A percentile compares a stretch with the other conserved stretches of the same genome.
Evolutionary conservation across 53 echinoderm and acorn worm genomes (phyloP).

Genomic region (Zoroaster sp.): DNA sequence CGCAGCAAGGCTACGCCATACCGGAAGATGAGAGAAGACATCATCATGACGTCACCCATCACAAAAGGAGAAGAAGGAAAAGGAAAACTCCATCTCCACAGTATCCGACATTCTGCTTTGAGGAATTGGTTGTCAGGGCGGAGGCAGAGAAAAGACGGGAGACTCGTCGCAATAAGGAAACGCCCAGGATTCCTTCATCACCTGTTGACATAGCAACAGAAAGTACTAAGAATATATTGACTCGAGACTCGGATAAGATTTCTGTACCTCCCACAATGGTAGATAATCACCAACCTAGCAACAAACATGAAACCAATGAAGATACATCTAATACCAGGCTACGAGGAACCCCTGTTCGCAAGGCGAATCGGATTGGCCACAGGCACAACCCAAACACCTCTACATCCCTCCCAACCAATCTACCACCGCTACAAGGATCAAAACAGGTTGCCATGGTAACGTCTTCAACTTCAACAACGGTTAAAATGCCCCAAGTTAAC

Average conservation of each 20-base stretch:
- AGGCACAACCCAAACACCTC: neutral
- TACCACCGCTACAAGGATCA: neutral
- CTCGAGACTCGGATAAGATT: neutral
- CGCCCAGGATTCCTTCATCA: neutral
- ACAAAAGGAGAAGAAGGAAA: slow-evolving; percentile 2
- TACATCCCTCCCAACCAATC: neutral
- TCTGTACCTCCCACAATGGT: neutral
- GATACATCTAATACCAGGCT: neutral
- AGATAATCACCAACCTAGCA: neutral
- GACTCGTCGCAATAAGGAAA: neutral
- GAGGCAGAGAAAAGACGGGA: slow-evolving; percentile 26
- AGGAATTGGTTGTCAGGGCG: slow-evolving; percentile 36
- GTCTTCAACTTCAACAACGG: neutral
- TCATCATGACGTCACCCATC: neutral
- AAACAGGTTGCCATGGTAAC: neutral
- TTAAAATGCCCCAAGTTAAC: neutral
- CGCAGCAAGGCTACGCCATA: slow-evolving; percentile 16
- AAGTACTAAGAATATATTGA: neutral
- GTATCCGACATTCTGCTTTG: slow-evolving; percentile 46
- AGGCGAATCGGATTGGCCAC: neutral
- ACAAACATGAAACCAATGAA: neutral
- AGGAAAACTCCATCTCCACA: slow-evolving; percentile 28
- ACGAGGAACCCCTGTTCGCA: neutral
- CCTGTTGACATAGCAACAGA: neutral
- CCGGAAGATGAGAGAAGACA: neutral